Conservation (phyloP, 2,888 invertebrate genomes). For the Orgyia antiqua region DNA sequence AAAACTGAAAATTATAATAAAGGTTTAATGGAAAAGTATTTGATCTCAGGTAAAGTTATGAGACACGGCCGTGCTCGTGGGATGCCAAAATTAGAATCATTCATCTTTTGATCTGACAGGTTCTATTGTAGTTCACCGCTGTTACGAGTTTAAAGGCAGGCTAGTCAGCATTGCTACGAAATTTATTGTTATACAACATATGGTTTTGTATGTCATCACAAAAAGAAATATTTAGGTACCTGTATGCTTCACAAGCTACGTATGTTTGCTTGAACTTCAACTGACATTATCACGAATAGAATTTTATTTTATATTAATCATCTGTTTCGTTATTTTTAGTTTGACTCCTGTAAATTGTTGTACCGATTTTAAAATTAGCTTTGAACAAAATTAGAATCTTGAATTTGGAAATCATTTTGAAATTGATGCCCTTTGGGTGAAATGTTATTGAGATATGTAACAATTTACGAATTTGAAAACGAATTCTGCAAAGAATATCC, state of each 20-base stretch:
- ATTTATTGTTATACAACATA: constrained; percentile 38
- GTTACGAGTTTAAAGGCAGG: constrained; percentile 42
- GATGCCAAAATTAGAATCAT: constrained; percentile 66
- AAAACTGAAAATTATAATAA: constrained; percentile 3
- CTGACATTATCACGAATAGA: too few relatives aligned
- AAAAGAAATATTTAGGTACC: constrained; percentile 20
- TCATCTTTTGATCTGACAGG: constrained; percentile 75
- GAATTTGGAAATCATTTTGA: too few relatives aligned
- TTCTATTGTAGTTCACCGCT: constrained; percentile 58
- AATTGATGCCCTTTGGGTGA: too few relatives aligned
- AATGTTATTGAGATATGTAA: too few relatives aligned
- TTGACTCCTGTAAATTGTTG: too few relatives aligned
- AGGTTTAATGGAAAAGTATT: constrained; percentile 27
- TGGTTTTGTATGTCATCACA: constrained; percentile 16
- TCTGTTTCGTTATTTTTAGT: too few relatives aligned
- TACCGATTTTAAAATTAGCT: too few relatives aligned
- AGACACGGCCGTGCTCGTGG: constrained; percentile 23
- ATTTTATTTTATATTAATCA: too few relatives aligned
- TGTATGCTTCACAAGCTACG: constrained; percentile 15
- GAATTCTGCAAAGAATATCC: too few relatives aligned
- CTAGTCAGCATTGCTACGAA: constrained; percentile 28
- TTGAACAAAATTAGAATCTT: too few relatives aligned
- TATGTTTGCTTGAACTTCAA: background rate
- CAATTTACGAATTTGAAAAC: too few relatives aligned
- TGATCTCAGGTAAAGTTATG: constrained; percentile 51